These are phyloP conservation scores for Takifugu rubripes DNA, from an alignment of 2,797 vertebrate species.

Conservation along the genomic window DNA sequence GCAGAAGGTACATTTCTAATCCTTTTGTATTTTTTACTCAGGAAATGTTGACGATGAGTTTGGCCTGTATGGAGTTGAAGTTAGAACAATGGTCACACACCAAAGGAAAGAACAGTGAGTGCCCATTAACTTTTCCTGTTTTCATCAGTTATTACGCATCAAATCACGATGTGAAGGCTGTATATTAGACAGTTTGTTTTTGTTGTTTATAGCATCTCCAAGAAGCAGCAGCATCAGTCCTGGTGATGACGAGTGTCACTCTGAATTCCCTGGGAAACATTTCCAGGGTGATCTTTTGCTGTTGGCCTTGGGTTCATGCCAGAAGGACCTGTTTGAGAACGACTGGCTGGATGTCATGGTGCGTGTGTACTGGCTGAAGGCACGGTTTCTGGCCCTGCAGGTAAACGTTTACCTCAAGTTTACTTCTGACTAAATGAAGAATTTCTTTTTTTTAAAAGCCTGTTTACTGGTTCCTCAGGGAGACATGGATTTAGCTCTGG, in stretches of 20 bases:
- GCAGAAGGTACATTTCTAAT: no score
- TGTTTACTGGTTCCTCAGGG: conserved; percentile 73
- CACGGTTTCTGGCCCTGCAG: conserved; percentile 89
- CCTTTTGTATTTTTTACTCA: conserved; percentile 37
- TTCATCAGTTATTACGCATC: no score
- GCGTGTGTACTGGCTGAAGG: conserved; percentile 94
- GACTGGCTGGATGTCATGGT: conserved; percentile 88
- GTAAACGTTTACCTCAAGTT: conserved; percentile 57
- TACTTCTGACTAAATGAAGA: not conserved
- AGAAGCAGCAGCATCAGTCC: conserved; percentile 71
- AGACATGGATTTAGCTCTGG: conserved; percentile 93
- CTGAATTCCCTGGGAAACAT: conserved; percentile 85
- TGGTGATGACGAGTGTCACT: conserved; percentile 72
- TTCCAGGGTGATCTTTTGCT: conserved; percentile 89
- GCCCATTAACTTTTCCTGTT: not conserved
- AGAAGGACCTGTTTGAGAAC: conserved; percentile 87
- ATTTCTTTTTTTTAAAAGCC: not conserved
- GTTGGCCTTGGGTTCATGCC: conserved; percentile 87
- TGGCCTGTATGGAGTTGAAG: conserved; percentile 95
- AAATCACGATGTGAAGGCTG: no score
- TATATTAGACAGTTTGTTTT: not conserved
- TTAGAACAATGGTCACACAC: conserved; percentile 90
- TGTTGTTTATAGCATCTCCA: conserved; percentile 73
- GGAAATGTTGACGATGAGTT: conserved; percentile 95
- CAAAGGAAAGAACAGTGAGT: conserved; percentile 86